Evolutionary conservation across 1,140 invertebrate genomes (phyloP).

Genomic region (Macrocentrus cingulum): DNA sequence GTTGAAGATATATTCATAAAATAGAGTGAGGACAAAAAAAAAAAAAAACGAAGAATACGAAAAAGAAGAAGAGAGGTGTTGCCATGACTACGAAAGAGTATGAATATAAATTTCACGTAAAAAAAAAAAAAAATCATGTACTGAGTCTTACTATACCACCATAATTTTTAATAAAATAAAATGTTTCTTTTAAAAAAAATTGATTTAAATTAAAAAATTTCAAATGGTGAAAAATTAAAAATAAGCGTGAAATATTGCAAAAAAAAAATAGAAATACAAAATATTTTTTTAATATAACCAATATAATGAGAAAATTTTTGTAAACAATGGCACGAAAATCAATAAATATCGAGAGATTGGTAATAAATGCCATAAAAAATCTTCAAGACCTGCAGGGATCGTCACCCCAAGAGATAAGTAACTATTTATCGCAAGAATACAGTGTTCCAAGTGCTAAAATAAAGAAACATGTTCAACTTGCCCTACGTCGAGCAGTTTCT

Average conservation of each 20-base stretch:
- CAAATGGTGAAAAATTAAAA: too few species aligned
- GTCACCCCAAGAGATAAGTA: slow-evolving; percentile 47
- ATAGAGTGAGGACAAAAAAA: too few species aligned
- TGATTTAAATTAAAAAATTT: too few species aligned
- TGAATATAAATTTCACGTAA: too few species aligned
- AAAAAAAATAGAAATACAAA: neutral
- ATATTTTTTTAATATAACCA: neutral
- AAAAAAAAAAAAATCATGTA: too few species aligned
- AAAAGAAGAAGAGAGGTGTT: too few species aligned
- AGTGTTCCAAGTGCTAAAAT: slow-evolving; percentile 36
- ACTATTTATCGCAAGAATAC: slow-evolving; percentile 48
- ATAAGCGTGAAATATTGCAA: neutral
- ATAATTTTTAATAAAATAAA: too few species aligned
- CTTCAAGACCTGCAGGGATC: slow-evolving; percentile 50
- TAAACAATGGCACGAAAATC: slow-evolving; percentile 12
- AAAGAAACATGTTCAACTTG: slow-evolving; percentile 41
- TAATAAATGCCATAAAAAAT: slow-evolving; percentile 47
- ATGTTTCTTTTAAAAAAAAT: too few species aligned
- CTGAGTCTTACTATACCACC: too few species aligned
- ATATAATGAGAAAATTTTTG: neutral
- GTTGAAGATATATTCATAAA: too few species aligned
- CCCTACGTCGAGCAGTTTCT: slow-evolving; percentile 43
- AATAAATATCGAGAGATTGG: slow-evolving; percentile 44
- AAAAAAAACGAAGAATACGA: too few species aligned
- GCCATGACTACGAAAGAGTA: too few species aligned